A percentile compares a stretch with the other conserved stretches of the same genome.
Evolutionary conservation across 1,140 invertebrate genomes (phyloP).

Genomic region (Heliconius nattereri): DNA sequence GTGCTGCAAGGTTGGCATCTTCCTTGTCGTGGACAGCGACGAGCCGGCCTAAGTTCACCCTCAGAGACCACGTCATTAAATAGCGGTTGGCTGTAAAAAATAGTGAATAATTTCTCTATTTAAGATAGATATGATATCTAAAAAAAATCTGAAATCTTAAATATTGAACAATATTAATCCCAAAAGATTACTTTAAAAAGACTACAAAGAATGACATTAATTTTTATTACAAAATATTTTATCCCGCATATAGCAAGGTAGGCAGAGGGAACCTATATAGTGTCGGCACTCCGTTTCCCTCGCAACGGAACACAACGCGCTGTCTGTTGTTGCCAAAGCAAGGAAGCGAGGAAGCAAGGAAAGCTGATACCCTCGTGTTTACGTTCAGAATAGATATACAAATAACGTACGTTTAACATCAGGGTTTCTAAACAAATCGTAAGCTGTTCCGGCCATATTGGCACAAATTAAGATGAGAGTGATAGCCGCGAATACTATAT

Average conservation of each 20-base stretch:
- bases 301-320: too few species aligned
- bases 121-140: background rate
- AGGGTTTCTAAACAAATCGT: constrained; percentile 46
- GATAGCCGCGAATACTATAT: constrained; percentile 40
- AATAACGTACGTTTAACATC: constrained; percentile 51
- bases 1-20: constrained; percentile 39
- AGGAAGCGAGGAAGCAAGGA: too few species aligned
- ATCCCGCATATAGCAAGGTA: too few species aligned
- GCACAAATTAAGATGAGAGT: constrained; percentile 39
- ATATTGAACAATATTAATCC: background rate
- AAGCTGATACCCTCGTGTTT: too few species aligned
- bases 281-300: too few species aligned
- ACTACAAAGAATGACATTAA: too few species aligned
- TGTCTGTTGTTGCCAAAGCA: too few species aligned
- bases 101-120: background rate
- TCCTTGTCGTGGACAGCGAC: constrained; percentile 40
- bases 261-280: too few species aligned
- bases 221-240: too few species aligned
- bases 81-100: constrained; percentile 45
- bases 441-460: constrained; percentile 51
- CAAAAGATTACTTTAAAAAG: background rate
- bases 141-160: background rate
- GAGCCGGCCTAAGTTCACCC: constrained; percentile 47
- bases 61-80: constrained; percentile 49
- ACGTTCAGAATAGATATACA: background rate